A percentile compares a stretch with the other conserved stretches of the same genome.
These are phyloP conservation scores for Nestor notabilis DNA, from an alignment of 2,113 vertebrate species.

Conservation along the genomic window DNA sequence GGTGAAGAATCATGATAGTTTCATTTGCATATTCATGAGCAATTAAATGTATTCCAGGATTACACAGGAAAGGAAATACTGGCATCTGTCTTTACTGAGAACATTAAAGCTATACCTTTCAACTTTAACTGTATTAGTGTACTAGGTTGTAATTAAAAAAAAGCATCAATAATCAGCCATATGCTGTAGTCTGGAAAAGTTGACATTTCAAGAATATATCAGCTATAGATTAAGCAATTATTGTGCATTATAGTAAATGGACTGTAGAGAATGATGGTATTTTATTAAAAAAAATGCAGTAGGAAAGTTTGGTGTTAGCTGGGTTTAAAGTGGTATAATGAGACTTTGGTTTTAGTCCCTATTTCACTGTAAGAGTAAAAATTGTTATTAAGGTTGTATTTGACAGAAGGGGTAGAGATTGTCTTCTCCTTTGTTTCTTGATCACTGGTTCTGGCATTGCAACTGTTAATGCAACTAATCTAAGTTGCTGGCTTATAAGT, in stretches of 20 bases:
- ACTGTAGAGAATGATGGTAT: neutral
- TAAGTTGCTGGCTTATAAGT: no score
- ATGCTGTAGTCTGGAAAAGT: neutral
- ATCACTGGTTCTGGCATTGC: neutral
- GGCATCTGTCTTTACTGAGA: constrained; percentile 16
- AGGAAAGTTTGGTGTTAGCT: neutral
- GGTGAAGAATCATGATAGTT: constrained; percentile 32
- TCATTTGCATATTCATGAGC: constrained; percentile 60
- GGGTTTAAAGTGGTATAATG: neutral
- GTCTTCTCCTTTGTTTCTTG: neutral
- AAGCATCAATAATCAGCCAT: neutral
- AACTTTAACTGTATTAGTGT: neutral
- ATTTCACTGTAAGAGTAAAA: neutral
- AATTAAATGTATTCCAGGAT: constrained; percentile 22
- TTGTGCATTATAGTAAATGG: neutral
- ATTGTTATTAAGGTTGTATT: neutral
- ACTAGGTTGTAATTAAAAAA: neutral
- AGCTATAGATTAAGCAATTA: neutral
- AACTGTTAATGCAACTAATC: neutral
- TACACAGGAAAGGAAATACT: neutral
- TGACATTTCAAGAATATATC: neutral
- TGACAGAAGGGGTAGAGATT: neutral
- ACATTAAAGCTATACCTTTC: constrained; percentile 38
- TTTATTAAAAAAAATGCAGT: neutral
- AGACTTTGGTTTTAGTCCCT: neutral